These are phyloP conservation scores for Oophaga pumilio DNA, from an alignment of 2,113 vertebrate genomes.

Conservation along the genomic window DNA sequence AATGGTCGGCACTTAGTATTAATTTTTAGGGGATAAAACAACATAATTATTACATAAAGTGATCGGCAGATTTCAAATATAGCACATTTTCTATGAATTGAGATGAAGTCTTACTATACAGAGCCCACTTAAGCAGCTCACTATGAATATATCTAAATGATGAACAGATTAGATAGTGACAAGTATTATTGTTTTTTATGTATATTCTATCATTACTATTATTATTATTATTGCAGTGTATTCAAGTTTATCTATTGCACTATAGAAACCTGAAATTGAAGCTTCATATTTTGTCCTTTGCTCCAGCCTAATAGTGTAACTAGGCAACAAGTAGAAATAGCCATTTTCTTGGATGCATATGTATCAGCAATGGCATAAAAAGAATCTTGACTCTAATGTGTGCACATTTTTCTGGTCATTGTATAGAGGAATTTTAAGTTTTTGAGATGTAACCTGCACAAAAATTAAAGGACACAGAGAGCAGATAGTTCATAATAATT, in stretches of 20 bases:
- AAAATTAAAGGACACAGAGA: no score
- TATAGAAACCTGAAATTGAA: not conserved
- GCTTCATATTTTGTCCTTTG: not conserved
- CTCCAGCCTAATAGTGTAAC: not conserved
- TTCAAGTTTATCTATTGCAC: not conserved
- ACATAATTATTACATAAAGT: no score
- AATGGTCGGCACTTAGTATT: no score
- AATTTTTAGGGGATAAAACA: no score
- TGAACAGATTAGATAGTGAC: not conserved
- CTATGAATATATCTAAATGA: not conserved
- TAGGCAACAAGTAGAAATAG: slow-evolving; percentile 21
- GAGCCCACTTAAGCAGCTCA: not conserved
- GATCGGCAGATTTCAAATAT: no score
- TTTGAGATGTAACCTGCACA: no score
- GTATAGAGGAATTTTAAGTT: no score
- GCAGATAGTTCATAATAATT: no score
- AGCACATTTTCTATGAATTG: no score
- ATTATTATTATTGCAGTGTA: not conserved
- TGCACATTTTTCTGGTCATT: not conserved
- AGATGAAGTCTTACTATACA: no score
- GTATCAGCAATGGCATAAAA: not conserved
- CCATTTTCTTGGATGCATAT: not conserved
- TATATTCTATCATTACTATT: not conserved
- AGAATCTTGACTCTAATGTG: not conserved
- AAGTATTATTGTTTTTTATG: not conserved